Evolutionary conservation across 2,888 invertebrate species (phyloP), one percentile per base, ranked within the genome.

Genomic region (Kuschelorhynchus macadamiae): DNA sequence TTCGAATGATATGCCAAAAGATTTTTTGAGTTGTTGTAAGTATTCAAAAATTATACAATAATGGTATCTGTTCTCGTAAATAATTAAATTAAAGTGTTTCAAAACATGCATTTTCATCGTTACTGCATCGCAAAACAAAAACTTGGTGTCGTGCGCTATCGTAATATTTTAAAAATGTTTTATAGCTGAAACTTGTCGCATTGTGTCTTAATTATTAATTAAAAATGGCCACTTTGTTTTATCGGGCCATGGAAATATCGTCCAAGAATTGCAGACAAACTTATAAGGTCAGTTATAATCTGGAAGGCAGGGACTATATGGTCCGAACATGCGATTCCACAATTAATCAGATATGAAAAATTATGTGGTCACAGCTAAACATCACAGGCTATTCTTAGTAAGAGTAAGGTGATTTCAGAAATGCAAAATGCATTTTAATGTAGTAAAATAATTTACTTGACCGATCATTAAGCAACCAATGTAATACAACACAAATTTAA

Each of bases 331-430:
- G 78, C 78, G 76, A 78, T 77, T 72, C 73, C 67, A 76, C 77
- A 75, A 78, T 78, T 78, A 77, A 78, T 78, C 77, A 73, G 75
- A 77, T 75, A 75, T 63, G 74, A 72, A 76, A 74, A 77, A 72
- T 76, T 77, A 77, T 75, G 76, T 72, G 72, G 67, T 70, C 55
- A 59, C 57, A 67, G 66, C 53, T 71, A 61, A 70, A 72, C 73
- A 75, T 59, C 64, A 49, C 50, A 57, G 55, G 50, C n/a, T 33
- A 69, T 71, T 56, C 67, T 8, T 42, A 12, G 41, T 18, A 46
- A 12, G 46, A 20, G 18, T 18, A 44, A 7, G 36, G 17, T 12
- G 16, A 16, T 42, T 42, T 4, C 42, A 12, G 16, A 42, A 42
- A 5, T 42, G 42, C 42, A 42, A 16, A 7, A 42, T 12, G 36